A percentile compares a stretch with the other conserved stretches of the same genome.
phyloP scores from a whole-genome alignment of 2,113 vertebrate species.

The Boleophthalmus pectinirostris region DNA sequence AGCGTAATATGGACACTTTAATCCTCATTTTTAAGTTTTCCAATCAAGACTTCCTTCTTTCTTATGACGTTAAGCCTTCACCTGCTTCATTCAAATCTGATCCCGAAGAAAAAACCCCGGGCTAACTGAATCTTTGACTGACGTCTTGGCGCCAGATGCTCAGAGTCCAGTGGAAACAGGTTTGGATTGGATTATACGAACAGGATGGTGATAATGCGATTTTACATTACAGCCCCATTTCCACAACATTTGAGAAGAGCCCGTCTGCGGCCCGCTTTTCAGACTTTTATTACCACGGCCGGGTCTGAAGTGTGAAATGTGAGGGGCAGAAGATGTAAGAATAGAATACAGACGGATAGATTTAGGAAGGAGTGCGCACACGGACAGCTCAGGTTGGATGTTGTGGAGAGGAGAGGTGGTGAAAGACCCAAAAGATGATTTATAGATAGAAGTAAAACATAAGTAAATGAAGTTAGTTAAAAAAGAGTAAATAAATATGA shows the following conservation, averaged over 20 bases:
- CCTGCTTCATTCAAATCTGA: not conserved
- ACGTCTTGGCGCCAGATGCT: slow-evolving; percentile 2
- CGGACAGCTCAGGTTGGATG: too few species aligned
- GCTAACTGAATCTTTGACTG: not conserved
- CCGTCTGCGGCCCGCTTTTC: not conserved
- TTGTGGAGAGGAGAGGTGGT: too few species aligned
- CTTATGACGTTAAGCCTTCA: not conserved
- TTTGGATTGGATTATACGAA: not conserved
- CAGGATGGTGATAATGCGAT: not conserved
- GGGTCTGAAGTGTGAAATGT: too few species aligned
- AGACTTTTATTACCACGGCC: not conserved
- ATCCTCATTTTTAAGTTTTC: not conserved
- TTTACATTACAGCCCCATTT: not conserved
- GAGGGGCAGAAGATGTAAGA: too few species aligned
- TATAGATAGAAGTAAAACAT: too few species aligned
- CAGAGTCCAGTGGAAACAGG: not conserved
- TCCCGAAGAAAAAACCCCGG: not conserved
- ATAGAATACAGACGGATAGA: not conserved
- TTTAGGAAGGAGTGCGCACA: too few species aligned
- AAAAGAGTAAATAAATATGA: too few species aligned
- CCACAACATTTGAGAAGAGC: not conserved
- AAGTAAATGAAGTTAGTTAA: too few species aligned
- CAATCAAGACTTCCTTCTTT: too few species aligned
- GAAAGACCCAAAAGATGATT: too few species aligned
- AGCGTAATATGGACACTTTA: too few species aligned